Evolutionary conservation across 1,140 invertebrate species (phyloP), one percentile per base, ranked within the genome.

Genomic region (Ectropis grisescens): DNA sequence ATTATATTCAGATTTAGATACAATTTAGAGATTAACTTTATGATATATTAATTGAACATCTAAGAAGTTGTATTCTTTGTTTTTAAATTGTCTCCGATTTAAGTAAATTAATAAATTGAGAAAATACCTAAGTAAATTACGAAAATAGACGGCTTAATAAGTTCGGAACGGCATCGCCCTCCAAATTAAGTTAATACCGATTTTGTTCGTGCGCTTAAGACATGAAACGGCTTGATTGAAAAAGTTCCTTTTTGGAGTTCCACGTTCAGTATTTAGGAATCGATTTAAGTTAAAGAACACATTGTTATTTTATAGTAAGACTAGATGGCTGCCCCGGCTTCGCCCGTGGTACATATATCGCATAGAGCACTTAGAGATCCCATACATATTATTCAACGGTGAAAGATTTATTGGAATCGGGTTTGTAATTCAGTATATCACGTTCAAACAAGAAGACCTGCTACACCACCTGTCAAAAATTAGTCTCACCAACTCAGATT

Each of bases 151-250:
- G 6, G 28, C 9, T 28, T 27, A 33, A 15, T 34, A 35, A 41
- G n/a, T n/a, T n/a, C n/a, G n/a, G 39, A 41, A 47, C 47, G 37
- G 43, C 41, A 43, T 41, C 52, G 34, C 33, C 29, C 28, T 23
- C 29, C 25, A 42, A 42, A 42, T 42, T 42, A 42, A 36, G 23
- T 42, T 42, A 42, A 42, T 32, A 42, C 33, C 33, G 24, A 42
- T 36, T 36, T 22, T 32, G 30, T 16, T 43, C 33, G 26, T 31
- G 44, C 39, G 45, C 41, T 44, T 56, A 44, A 46, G 41, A 40
- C 41, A 45, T 55, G 39, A 36, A 47, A 44, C 47, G 12, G 26
- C 32, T 60, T 62, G 56, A 58, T 62, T 62, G 58, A 62, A 62
- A 66, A 66, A 66, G 50, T 66, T 61, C 42, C 34, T 38, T 40